Base-by-base conservation (phyloP, 1,140 invertebrate species). In the Penaeus vannamei region DNA sequence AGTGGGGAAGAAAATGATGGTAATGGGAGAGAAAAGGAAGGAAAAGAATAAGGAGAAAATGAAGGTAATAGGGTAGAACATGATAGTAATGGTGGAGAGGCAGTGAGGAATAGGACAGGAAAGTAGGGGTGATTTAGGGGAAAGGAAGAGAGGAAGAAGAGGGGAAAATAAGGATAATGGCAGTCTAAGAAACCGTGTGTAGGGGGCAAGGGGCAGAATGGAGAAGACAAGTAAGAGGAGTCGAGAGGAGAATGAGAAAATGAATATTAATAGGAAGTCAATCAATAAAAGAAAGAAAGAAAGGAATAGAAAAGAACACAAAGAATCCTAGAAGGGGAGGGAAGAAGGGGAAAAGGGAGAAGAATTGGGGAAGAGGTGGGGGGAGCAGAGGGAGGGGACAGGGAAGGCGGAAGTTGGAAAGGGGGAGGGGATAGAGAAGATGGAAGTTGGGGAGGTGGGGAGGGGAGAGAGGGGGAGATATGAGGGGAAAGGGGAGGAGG, bases 191-290 rank as follows among this genome's bases (percentile, higher is more conserved):
- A 53, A 53, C 36, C 36, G 36, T 42, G 36, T 42, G 36, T 42
- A 42, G 36, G 77, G 42, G 77, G 10, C 2, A 77, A 14, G 46
- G 8, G 29, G 17, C n/a, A n/a, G 32, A 32, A 77, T 14, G 32
- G 76, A 17, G 76, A 32, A 77, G 76, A 20, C 32, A n/a, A 14
- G 76, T 7, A 32, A 26, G 76, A 32, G 26, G 76, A 42, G 36
- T 42, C 36, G 36, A 42, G 36, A 42, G 36, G 36, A 42, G 8
- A 42, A 7, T 4, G 36, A 42, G 36, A 42, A 83, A 17, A 14
- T 61, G 22, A 14, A 83, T 60, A 64, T 59, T 59, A 62, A 83
- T 61, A 83, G 60, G 32, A 83, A 83, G 36, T 36, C 36, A 36
- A 5, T 36, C 36, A 36, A 5, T 42, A 4, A 26, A 32, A 7